These are phyloP conservation scores for Amphipyra tragopoginis DNA, from an alignment of 2,888 invertebrate genomes.

Conservation along the genomic window DNA sequence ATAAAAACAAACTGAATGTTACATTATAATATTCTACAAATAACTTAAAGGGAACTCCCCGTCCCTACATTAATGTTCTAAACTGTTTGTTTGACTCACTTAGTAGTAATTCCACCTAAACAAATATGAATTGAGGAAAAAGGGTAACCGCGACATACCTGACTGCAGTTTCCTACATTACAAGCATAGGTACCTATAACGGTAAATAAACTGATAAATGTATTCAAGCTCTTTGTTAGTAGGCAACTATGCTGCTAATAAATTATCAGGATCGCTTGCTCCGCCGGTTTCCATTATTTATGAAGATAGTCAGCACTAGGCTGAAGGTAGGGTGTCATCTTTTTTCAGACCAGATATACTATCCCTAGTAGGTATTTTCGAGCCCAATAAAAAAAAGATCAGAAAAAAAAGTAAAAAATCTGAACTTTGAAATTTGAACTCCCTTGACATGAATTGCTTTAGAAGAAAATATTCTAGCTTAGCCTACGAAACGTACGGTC, in stretches of 20 bases:
- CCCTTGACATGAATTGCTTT: no score
- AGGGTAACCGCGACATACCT: neutral
- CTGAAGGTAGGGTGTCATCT: no score
- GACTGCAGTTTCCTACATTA: neutral
- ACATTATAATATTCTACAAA: neutral
- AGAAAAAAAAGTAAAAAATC: no score
- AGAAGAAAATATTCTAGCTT: no score
- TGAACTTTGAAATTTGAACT: no score
- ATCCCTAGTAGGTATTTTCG: no score
- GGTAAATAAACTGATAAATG: constrained; percentile 12
- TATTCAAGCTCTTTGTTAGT: constrained; percentile 15
- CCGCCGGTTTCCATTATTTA: constrained; percentile 2
- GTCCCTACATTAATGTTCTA: neutral
- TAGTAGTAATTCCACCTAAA: constrained; percentile 3
- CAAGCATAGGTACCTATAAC: neutral
- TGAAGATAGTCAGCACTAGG: neutral
- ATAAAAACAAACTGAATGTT: neutral
- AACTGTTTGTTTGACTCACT: neutral
- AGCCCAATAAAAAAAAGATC: no score
- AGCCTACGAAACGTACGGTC: no score
- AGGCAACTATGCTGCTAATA: constrained; percentile 7
- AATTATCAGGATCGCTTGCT: constrained; percentile 16
- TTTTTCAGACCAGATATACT: no score
- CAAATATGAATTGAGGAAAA: constrained; percentile 39
- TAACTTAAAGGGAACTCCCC: constrained; percentile 25